phyloP scores from a whole-genome alignment of 2,888 invertebrate species.

The Drosophila diplacantha region DNA sequence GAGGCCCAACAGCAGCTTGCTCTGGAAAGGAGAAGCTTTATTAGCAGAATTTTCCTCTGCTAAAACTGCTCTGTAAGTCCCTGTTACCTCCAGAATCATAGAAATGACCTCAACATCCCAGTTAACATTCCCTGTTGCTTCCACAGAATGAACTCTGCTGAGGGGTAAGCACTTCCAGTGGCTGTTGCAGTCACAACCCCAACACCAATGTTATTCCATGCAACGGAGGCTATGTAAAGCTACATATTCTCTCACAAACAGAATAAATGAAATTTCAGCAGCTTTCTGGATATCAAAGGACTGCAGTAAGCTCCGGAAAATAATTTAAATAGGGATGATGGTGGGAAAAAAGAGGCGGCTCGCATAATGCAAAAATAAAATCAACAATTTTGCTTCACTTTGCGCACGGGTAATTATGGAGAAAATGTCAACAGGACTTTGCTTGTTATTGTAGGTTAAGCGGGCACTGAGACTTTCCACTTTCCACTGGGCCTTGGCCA shows the following conservation, averaged over 20 bases:
- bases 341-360: conserved; percentile 4
- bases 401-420: conserved; percentile 70
- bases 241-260: conserved; percentile 13
- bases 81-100: background rate
- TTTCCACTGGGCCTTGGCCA: conserved; percentile 59
- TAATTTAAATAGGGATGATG: conserved; percentile 24
- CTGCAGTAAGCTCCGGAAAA: conserved; percentile 31
- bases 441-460: conserved; percentile 66
- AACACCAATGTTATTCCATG: conserved; percentile 5
- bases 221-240: conserved; percentile 13
- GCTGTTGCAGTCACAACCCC: conserved; percentile 5
- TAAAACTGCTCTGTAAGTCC: background rate
- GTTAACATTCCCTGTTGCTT: conserved; percentile 22
- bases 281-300: conserved; percentile 29
- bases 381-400: conserved; percentile 67
- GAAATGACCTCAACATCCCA: conserved; percentile 18
- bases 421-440: conserved; percentile 69
- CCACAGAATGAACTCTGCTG: conserved; percentile 59
- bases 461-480: conserved; percentile 44
- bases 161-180: conserved; percentile 46
- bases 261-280: conserved; percentile 28
- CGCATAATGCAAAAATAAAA: conserved; percentile 67
- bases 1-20: background rate
- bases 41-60: background rate
- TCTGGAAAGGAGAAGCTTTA: background rate